Conservation (phyloP, 2,113 vertebrate genomes). For the Chlorodrepanis virens region DNA sequence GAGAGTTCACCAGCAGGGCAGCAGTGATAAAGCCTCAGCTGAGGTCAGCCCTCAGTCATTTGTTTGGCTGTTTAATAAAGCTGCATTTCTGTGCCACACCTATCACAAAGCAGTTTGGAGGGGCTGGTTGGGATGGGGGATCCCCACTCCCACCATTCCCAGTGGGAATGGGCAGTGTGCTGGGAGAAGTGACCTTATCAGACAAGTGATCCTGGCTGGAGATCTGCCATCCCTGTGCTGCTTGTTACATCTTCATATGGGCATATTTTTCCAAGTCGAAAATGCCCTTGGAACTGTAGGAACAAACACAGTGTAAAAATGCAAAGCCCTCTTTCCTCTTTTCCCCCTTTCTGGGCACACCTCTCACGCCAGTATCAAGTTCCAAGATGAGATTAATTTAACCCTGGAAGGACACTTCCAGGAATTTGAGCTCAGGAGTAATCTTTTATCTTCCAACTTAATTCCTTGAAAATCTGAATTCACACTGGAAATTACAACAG, state of each 20-base stretch:
- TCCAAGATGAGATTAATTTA: not conserved
- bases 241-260: not conserved
- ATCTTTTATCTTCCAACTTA: not conserved
- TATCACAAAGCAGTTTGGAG: not conserved
- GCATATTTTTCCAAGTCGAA: not conserved
- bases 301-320: not conserved
- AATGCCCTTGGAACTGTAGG: not conserved
- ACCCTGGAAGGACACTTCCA: not conserved
- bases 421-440: not conserved
- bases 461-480: not conserved
- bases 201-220: not conserved
- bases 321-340: not conserved
- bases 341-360: not conserved
- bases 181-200: not conserved
- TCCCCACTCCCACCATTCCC: not conserved
- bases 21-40: conserved; percentile 68
- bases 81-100: conserved; percentile 43
- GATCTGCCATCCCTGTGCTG: not conserved
- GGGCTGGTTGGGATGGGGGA: conserved; percentile 57
- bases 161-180: not conserved
- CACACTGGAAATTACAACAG: not conserved
- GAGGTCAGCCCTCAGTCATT: conserved; percentile 67
- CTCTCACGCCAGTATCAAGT: not conserved
- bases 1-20: conserved; percentile 75
- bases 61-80: conserved; percentile 69